A percentile compares a stretch with the other conserved stretches of the same genome.
These are phyloP conservation scores for Siniperca scherzeri DNA, from an alignment of 2,797 vertebrate genomes.

Conservation along the genomic window DNA sequence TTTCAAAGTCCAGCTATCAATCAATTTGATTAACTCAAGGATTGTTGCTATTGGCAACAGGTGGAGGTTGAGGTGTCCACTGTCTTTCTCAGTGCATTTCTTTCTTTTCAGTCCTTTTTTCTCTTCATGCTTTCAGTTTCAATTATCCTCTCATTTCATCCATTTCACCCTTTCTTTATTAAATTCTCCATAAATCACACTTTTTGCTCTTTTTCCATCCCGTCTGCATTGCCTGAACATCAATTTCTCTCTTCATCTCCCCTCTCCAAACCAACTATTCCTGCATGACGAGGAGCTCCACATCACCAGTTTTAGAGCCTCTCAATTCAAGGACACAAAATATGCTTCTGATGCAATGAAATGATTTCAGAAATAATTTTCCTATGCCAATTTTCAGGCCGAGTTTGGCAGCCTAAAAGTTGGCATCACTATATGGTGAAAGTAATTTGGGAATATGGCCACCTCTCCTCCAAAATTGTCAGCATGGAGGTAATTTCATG, in stretches of 20 bases:
- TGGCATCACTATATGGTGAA: not conserved
- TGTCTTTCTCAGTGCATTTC: not conserved
- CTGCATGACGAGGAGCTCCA: not conserved
- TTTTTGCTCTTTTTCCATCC: not conserved
- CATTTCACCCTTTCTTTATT: not conserved
- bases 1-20: slow-evolving; percentile 29
- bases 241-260: slow-evolving; percentile 1
- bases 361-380: slow-evolving; percentile 24
- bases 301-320: not conserved
- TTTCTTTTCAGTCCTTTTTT: not conserved
- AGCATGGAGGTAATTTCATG: slow-evolving; percentile 18
- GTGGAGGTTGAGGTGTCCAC: not conserved
- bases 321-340: slow-evolving; percentile 5
- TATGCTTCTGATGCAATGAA: slow-evolving; percentile 9
- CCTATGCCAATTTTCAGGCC: no score
- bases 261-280: not conserved
- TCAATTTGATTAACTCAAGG: slow-evolving; percentile 25
- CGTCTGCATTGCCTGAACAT: not conserved
- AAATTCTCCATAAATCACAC: not conserved
- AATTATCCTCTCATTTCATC: slow-evolving; percentile 2
- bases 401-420: not conserved
- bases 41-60: slow-evolving; percentile 16
- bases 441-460: slow-evolving; percentile 11
- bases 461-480: not conserved
- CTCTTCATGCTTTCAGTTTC: slow-evolving; percentile 10